These are phyloP conservation scores for Adineta ricciae DNA, from an alignment of 2,888 invertebrate species.

Conservation along the genomic window DNA sequence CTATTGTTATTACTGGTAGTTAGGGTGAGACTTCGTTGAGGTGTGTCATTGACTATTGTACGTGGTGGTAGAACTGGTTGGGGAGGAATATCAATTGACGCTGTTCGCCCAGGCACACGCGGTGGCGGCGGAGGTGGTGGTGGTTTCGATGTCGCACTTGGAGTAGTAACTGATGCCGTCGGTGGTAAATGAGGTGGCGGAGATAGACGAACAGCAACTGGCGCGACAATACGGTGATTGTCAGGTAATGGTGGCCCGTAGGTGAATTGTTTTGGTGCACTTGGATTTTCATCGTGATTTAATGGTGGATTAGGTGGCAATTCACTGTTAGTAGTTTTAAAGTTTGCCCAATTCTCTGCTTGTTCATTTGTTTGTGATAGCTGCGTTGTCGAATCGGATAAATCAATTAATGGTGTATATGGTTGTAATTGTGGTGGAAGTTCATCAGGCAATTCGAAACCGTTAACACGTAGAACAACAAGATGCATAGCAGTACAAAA, in stretches of 20 bases:
- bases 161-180: too few relatives aligned
- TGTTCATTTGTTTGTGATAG: not conserved
- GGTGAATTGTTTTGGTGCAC: not conserved
- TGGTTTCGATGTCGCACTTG: not conserved
- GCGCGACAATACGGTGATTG: slow-evolving; percentile 20
- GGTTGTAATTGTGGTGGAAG: slow-evolving; percentile 70
- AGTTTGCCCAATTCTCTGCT: slow-evolving; percentile 21
- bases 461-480: slow-evolving; percentile 77
- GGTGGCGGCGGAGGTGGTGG: slow-evolving; percentile 29
- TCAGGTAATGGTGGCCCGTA: not conserved
- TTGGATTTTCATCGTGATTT: not conserved
- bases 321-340: slow-evolving; percentile 7
- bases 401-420: slow-evolving; percentile 43
- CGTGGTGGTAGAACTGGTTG: not conserved
- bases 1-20: not conserved
- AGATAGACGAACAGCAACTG: slow-evolving; percentile 15
- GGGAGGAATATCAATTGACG: not conserved
- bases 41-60: not conserved
- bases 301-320: not conserved
- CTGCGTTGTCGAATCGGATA: not conserved
- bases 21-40: not conserved
- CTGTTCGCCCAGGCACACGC: not conserved
- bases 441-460: slow-evolving; percentile 73
- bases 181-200: slow-evolving; percentile 12
- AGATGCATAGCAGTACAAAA: slow-evolving; percentile 95